Evolutionary conservation across 92 coral and sea anemone species (phyloP).

Genomic region (Heliopora coerulea): DNA sequence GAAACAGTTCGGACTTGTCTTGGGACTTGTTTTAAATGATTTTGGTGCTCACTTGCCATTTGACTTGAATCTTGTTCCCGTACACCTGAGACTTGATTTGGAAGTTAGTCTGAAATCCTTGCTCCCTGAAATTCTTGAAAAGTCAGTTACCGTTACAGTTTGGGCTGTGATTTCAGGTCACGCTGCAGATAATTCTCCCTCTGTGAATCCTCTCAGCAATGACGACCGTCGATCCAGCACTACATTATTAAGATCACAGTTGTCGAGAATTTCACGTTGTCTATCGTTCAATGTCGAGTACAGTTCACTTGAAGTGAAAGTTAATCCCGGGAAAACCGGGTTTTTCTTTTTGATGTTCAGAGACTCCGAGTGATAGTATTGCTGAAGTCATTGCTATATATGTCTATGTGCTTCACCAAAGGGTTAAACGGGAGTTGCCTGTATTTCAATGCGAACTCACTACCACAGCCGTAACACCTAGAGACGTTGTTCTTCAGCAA

Average conservation of each 20-base stretch:
- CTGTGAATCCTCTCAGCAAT: no score
- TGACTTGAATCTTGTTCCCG: no score
- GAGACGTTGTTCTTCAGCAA: slow-evolving; percentile 31
- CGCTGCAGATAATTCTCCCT: no score
- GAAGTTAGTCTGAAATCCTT: no score
- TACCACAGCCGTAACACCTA: slow-evolving; percentile 60
- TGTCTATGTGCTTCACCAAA: slow-evolving; percentile 44
- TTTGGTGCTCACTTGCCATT: no score
- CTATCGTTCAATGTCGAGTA: background rate
- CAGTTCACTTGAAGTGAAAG: slow-evolving; percentile 3
- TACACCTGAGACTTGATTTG: no score
- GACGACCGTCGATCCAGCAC: no score
- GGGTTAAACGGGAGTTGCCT: slow-evolving; percentile 29
- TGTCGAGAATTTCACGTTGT: slow-evolving; percentile 2
- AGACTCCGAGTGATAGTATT: slow-evolving; percentile 41
- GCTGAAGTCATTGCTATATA: slow-evolving; percentile 37
- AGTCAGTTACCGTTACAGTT: no score
- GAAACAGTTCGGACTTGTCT: no score
- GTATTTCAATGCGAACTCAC: slow-evolving; percentile 40
- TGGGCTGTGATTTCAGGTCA: no score
- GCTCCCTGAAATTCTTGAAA: no score
- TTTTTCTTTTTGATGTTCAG: slow-evolving; percentile 44
- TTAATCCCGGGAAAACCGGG: slow-evolving; percentile 52
- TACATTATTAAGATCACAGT: slow-evolving; percentile 5
- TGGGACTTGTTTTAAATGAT: no score